A percentile compares a stretch with the other conserved stretches of the same genome.
Evolutionary conservation across 35 echinoderm and acorn worm genomes (phyloP).

Genomic region (Ptychodera flava): DNA sequence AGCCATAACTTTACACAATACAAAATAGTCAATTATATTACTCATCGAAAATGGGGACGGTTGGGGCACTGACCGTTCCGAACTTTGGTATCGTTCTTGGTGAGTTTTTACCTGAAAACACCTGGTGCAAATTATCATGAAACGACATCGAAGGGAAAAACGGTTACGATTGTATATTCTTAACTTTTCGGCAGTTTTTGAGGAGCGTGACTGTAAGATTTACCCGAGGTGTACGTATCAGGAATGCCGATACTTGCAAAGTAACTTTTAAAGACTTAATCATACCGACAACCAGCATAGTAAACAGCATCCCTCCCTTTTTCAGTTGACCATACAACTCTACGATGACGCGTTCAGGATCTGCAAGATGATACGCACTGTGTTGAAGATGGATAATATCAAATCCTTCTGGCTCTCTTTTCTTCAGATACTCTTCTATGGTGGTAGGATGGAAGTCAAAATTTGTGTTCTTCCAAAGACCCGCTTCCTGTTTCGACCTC

Average conservation of each 20-base stretch:
- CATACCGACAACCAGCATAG: neutral
- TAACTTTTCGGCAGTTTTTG: neutral
- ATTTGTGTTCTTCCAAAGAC: neutral
- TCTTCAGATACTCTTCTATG: neutral
- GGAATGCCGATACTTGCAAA: neutral
- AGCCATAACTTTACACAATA: no score
- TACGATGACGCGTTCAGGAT: neutral
- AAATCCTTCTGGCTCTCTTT: neutral
- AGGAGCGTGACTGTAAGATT: neutral
- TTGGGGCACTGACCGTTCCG: no score
- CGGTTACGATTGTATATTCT: no score
- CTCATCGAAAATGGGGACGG: no score
- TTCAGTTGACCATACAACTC: neutral
- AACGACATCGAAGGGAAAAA: no score
- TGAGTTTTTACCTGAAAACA: no score
- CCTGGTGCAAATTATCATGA: no score
- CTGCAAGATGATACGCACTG: neutral
- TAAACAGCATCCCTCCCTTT: neutral
- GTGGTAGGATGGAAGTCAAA: neutral
- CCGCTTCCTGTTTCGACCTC: no score
- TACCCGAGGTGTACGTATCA: neutral
- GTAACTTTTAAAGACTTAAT: neutral
- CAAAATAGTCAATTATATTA: no score
- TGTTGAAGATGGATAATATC: neutral
- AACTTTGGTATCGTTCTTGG: no score